Base-by-base conservation (phyloP, 2,113 vertebrate genomes). In the Brachionichthys hirsutus region DNA sequence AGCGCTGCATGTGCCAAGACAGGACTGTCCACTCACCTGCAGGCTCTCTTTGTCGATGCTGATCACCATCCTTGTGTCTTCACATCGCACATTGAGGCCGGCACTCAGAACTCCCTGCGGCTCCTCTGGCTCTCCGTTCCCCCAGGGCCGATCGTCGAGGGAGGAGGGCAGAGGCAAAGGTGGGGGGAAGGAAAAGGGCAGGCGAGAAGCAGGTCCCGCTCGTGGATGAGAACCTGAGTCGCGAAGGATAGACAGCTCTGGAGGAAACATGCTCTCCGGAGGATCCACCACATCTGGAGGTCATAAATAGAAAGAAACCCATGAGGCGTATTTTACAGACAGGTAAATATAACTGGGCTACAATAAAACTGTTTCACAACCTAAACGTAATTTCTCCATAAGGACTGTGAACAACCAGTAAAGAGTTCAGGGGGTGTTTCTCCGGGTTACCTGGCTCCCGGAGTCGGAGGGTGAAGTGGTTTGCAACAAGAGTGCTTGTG, bases 31-130 rank as follows among this genome's bases (percentile, higher is more conserved):
- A 89, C 92, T 70, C 81, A 98, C 97, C 89, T 95, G 91, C 41
- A 99, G 87, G 59, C 91, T 94, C 20, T 94, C 93, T 81, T 93
- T 95, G 70, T 94, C 91, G 35, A 99, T 80, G 83, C 91, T 90
- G 76, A 96, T 93, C n/a, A 91, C 90, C 92, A 99, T 95, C 83
- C 82, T 92, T 34, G 89, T 88, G 6, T 91, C 84, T 80, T 94
- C 92, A 71, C 97, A 99, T 70, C 85, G 92, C 78, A 98, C 92
- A 0, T 71, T 93, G 52, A 94, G 67, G 17, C 91, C 91, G 4
- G 93, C 76, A 19, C 80, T 92, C 58, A 91, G 76, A 12, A 69
- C 44, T 3, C 89, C 91, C 62, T 92, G 92, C 2, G 87, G 89
- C 62, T 97, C 94, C 76, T 95, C 92, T 0, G 91, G 90, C 38